Evolutionary conservation across 30 jellyfish, hydroid and myxozoan species (phyloP).

Genomic region (Turritopsis rubra): DNA sequence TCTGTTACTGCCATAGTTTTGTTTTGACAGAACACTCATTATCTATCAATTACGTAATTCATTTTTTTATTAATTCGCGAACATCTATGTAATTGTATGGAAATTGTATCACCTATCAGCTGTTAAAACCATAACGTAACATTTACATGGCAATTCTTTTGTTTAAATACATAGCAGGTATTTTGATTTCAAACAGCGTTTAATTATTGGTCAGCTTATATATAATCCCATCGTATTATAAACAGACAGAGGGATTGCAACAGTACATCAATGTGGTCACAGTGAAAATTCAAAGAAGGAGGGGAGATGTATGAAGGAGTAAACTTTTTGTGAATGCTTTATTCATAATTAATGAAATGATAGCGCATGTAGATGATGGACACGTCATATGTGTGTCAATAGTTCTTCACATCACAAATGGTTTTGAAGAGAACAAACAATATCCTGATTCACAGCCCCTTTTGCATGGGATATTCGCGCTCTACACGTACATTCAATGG

Average conservation of each 20-base stretch:
- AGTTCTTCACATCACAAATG: not conserved
- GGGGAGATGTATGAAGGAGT: not conserved
- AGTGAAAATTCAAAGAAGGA: not conserved
- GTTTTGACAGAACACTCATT: no score
- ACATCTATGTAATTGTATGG: no score
- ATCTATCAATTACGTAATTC: no score
- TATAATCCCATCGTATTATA: not conserved
- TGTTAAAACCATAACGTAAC: no score
- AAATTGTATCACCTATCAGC: no score
- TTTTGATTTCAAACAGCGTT: not conserved
- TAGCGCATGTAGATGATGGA: not conserved
- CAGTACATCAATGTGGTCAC: not conserved
- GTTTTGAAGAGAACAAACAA: not conserved
- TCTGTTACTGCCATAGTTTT: no score
- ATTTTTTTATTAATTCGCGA: no score
- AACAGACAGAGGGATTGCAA: not conserved
- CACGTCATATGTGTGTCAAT: no score
- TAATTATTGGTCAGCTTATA: not conserved
- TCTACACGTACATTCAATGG: not conserved
- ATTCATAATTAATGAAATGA: not conserved
- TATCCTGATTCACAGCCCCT: not conserved
- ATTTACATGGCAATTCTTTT: no score
- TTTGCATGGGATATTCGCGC: not conserved
- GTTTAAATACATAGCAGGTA: not conserved
- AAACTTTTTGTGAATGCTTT: not conserved